Percentiles rank a stretch among this genome's conserved stretches.
Conservation (phyloP, 2,113 vertebrate genomes). For the Tupaia tana region DNA sequence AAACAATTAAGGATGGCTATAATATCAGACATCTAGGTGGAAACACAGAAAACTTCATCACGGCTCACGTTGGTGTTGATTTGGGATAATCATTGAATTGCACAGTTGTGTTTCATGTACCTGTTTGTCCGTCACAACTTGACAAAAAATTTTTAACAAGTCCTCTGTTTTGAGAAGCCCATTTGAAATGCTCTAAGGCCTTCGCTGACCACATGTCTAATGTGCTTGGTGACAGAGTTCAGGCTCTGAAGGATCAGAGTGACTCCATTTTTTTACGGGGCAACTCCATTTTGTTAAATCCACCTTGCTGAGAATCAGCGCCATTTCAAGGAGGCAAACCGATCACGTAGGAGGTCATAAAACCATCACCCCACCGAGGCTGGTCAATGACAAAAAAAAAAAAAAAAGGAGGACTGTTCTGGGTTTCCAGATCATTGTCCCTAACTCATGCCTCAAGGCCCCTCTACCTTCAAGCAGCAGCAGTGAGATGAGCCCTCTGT, state of each 20-base stretch:
- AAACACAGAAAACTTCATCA: background rate
- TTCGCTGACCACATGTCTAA: background rate
- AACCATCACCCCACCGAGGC: too few species aligned
- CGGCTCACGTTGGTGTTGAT: background rate
- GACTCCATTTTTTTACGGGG: too few species aligned
- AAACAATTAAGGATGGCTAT: background rate
- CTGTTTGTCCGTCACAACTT: background rate
- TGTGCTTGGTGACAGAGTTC: too few species aligned
- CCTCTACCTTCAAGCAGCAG: background rate
- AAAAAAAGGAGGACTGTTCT: too few species aligned
- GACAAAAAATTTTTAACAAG: background rate
- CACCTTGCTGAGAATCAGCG: too few species aligned
- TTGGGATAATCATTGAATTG: background rate
- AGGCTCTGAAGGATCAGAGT: too few species aligned
- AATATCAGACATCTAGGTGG: background rate
- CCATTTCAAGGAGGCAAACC: too few species aligned
- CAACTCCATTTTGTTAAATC: too few species aligned
- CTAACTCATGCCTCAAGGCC: too few species aligned
- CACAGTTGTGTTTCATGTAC: background rate
- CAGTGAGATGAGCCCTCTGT: rapidly evolving
- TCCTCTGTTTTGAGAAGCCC: background rate
- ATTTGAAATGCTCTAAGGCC: background rate
- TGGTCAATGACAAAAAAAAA: too few species aligned
- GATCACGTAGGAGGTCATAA: too few species aligned
- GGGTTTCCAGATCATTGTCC: background rate